A percentile compares a stretch with the other conserved stretches of the same genome.
phyloP scores from a whole-genome alignment of 2,888 invertebrate species.

The Drosophila fungiperda region DNA sequence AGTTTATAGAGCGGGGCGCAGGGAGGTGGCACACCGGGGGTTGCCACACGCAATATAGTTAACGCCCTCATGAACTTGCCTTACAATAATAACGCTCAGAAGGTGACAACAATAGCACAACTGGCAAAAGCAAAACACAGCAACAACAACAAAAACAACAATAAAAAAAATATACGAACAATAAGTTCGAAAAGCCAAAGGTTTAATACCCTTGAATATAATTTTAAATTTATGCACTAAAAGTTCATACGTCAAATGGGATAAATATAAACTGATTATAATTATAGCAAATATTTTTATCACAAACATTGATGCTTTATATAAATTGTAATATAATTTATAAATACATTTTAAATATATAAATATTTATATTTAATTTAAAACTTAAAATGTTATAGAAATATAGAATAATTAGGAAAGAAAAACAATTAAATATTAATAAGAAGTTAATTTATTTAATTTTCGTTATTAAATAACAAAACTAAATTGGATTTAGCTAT shows the following conservation, averaged over 20 bases:
- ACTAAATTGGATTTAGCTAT: too few relatives aligned
- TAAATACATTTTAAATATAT: background rate
- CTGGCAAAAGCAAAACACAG: slow-evolving; percentile 50
- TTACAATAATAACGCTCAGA: slow-evolving; percentile 35
- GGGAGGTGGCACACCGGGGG: background rate
- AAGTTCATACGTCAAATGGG: background rate
- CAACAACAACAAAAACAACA: slow-evolving; percentile 2
- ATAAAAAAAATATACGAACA: background rate
- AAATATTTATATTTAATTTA: background rate
- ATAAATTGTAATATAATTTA: too few relatives aligned
- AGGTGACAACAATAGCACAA: slow-evolving; percentile 59
- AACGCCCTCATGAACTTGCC: slow-evolving; percentile 35
- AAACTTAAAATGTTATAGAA: background rate
- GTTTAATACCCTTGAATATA: slow-evolving; percentile 33
- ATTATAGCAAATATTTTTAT: background rate
- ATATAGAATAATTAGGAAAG: background rate
- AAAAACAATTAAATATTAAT: background rate
- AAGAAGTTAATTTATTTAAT: background rate
- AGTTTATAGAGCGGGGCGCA: slow-evolving; percentile 21
- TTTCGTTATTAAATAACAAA: background rate
- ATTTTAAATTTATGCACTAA: background rate
- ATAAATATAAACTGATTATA: background rate
- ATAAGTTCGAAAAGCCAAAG: slow-evolving; percentile 37
- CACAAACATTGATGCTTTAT: too few relatives aligned
- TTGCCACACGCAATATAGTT: slow-evolving; percentile 23